These are phyloP conservation scores for Lytechinus variegatus DNA, from an alignment of 35 echinoderm and acorn worm species.

Conservation along the genomic window DNA sequence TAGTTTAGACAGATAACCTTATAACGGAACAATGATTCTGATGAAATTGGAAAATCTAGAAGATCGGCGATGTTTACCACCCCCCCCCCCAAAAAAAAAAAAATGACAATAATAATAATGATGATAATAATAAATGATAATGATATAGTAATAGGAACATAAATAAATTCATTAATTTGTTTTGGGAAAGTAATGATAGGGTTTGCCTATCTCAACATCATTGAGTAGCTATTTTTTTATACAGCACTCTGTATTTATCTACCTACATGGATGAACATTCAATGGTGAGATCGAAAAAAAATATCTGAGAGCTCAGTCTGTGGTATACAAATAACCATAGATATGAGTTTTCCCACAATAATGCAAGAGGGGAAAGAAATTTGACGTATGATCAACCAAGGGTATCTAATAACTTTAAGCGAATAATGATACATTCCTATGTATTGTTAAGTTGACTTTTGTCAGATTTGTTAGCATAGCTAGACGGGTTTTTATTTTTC, in stretches of 20 bases:
- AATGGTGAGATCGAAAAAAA: neutral
- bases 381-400: neutral
- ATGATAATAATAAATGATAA: no score
- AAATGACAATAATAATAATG: no score
- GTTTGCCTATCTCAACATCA: no score
- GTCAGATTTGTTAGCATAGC: neutral
- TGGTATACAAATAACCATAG: neutral
- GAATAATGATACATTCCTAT: neutral
- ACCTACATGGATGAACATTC: neutral
- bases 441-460: neutral
- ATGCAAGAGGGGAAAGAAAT: neutral
- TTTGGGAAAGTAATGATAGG: no score
- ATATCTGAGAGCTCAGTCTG: neutral
- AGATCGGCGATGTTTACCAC: no score
- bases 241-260: neutral
- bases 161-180: no score
- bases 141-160: no score
- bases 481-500: neutral
- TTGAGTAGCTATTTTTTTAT: neutral
- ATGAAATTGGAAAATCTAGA: no score
- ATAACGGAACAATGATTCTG: no score
- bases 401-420: neutral
- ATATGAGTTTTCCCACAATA: neutral
- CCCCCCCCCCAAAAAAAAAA: no score
- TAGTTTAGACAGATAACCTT: no score